A percentile compares a stretch with the other conserved stretches of the same genome.
These are phyloP conservation scores for Hipposideros armiger DNA, from an alignment of 2,113 vertebrate species.

Conservation along the genomic window DNA sequence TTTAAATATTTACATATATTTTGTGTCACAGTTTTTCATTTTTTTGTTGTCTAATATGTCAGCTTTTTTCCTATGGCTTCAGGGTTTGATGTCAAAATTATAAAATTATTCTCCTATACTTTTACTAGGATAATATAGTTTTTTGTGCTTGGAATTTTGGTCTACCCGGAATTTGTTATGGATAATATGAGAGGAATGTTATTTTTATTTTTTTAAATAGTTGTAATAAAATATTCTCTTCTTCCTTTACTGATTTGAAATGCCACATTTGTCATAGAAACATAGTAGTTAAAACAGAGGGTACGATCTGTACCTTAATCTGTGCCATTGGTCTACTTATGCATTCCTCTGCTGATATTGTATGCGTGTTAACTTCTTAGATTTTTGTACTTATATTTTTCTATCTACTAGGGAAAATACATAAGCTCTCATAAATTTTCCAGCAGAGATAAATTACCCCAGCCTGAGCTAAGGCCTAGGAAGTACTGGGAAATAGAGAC, in stretches of 20 bases:
- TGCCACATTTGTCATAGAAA: not conserved
- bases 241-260: not conserved
- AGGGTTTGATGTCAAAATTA: slow-evolving; percentile 11
- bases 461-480: not conserved
- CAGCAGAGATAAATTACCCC: not conserved
- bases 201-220: slow-evolving; percentile 6
- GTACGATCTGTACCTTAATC: not conserved
- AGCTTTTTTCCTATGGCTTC: not conserved
- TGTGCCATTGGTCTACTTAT: not conserved
- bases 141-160: slow-evolving; percentile 23
- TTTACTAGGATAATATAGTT: not conserved
- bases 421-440: not conserved
- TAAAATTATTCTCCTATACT: not conserved
- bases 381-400: slow-evolving; percentile 3
- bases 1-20: not conserved
- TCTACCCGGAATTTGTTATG: slow-evolving; percentile 21
- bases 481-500: not conserved
- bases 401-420: not conserved
- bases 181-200: not conserved
- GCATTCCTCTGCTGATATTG: not conserved
- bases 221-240: not conserved
- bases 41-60: not conserved
- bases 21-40: not conserved
- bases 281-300: not conserved
- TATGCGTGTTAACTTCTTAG: not conserved